Evolutionary conservation across 2,113 vertebrate species (phyloP).

Genomic region (Narcine bancroftii): DNA sequence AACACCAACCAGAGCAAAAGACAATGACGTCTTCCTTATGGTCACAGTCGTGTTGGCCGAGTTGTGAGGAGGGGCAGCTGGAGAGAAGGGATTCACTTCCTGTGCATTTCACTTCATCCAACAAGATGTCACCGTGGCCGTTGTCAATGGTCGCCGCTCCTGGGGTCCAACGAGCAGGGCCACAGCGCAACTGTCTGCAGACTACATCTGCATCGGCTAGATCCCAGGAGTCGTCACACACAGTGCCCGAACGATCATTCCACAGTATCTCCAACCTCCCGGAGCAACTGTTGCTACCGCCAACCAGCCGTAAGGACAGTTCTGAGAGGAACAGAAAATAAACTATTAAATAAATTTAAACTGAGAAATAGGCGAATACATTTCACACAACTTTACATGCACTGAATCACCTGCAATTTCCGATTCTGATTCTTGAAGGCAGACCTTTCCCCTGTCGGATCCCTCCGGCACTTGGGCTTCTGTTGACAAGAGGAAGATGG

Average conservation of each 20-base stretch:
- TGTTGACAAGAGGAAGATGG: not conserved
- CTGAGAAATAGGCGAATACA: too few relatives aligned
- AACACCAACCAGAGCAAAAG: not conserved
- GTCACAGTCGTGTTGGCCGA: not conserved
- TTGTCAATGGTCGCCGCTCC: not conserved
- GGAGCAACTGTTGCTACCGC: constrained; percentile 48
- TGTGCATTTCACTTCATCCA: not conserved
- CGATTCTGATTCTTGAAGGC: too few relatives aligned
- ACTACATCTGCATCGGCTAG: not conserved
- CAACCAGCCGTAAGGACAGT: not conserved
- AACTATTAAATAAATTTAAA: too few relatives aligned
- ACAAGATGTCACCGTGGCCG: not conserved
- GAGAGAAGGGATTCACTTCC: constrained; percentile 15
- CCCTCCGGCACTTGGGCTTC: not conserved
- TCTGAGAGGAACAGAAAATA: not conserved
- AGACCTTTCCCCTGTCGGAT: too few relatives aligned
- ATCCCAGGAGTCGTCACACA: not conserved
- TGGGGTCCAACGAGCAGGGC: not conserved
- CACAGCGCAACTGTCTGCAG: constrained; percentile 2
- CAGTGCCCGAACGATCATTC: constrained; percentile 36
- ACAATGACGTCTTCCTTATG: not conserved
- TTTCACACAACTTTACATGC: too few relatives aligned
- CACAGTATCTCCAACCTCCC: constrained; percentile 54
- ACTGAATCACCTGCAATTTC: too few relatives aligned
- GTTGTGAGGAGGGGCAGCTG: not conserved